Base-by-base conservation (phyloP, 2,888 invertebrate species). In the Uloborus plumipes region DNA sequence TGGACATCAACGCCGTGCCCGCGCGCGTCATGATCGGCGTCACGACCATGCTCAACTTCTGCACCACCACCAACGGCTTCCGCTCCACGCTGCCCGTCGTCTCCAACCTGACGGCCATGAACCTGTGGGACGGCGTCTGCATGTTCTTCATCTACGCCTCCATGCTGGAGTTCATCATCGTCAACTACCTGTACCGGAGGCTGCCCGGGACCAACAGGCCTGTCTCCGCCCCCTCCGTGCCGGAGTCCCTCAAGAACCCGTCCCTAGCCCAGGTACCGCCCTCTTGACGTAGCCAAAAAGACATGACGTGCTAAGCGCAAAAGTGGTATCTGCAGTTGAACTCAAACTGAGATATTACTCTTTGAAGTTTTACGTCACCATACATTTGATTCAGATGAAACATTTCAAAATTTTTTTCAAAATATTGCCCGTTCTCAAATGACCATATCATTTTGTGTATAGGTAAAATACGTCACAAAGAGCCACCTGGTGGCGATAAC, bases 41-140 rank as follows among this genome's bases (percentile, higher is more conserved):
- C 89, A 97, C 97, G 88, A 97, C 97, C 90, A 97, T 97, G 96
- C 93, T 97, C 93, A 97, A 96, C 92, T 97, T 97, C 93, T 97
- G 97, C 93, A 97, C 96, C 88, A 97, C 96, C 80, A 88, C 89
- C 85, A 88, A 88, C 85, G 87, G 85, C 47, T 89, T 89, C 87
- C 88, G 89, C 53, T 88, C 88, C 87, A 96, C 96, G 71, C 91
- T 97, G 88, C 97, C 97, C 26, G 96, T 97, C 87, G 97, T 97
- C 85, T 96, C 96, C 74, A 96, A 97, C 90, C 90, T 97, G 88
- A 96, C 96, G 75, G 97, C 97, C 62, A 97, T 97, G 96, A 97
- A 97, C 91, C 95, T 97, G 71, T 97, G 97, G 97, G 97, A 97
- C 89, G 96, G 96, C 84, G 97, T 97, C 86, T 96, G 96, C 90